Evolutionary conservation across 2,113 vertebrate genomes (phyloP).

Genomic region (Jacana jacana): DNA sequence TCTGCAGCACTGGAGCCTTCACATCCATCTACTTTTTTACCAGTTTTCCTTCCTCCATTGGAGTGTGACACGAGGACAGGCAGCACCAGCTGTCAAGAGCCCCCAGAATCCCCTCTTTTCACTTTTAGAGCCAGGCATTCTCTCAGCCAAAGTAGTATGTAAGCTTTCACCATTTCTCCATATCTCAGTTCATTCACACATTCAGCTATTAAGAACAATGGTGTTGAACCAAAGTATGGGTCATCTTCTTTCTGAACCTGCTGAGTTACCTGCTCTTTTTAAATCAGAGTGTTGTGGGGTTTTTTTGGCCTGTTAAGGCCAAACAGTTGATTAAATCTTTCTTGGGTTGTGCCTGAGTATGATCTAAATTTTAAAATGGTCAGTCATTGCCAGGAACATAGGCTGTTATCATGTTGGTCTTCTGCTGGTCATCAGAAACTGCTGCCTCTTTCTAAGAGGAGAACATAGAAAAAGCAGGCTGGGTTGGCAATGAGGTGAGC

Average conservation of each 20-base stretch:
- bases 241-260: neutral
- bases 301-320: neutral
- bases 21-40: neutral
- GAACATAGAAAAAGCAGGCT: neutral
- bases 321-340: neutral
- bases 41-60: neutral
- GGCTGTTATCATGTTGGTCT: neutral
- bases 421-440: neutral
- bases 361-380: neutral
- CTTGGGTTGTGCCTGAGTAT: neutral
- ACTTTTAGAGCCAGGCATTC: neutral
- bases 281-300: too few species aligned
- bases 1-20: neutral
- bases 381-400: neutral
- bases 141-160: neutral
- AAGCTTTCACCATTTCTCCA: neutral
- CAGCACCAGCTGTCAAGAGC: neutral
- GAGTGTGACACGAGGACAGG: neutral
- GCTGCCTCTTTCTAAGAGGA: neutral
- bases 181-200: neutral
- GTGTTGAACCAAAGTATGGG: neutral
- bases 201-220: neutral
- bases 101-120: neutral
- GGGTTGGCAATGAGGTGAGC: neutral
- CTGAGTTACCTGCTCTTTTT: neutral